Percentiles rank a stretch among this genome's conserved stretches.
phyloP scores from a whole-genome alignment of 1,140 invertebrate genomes.

The Vollenhovia emeryi region DNA sequence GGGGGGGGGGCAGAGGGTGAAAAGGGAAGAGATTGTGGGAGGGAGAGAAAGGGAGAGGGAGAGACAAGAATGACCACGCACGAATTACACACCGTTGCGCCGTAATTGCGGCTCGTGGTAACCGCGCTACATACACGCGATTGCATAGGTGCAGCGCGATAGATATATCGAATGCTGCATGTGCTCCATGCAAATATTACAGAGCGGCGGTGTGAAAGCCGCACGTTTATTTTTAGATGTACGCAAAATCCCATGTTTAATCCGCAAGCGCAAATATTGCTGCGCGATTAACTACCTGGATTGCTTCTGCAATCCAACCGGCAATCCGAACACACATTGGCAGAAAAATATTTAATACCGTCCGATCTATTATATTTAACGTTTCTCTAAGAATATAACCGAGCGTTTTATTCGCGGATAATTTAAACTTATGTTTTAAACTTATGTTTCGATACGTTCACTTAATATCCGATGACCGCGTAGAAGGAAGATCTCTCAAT shows the following conservation, averaged over 20 bases:
- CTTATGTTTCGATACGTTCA: background rate
- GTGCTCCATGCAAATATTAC: constrained; percentile 47
- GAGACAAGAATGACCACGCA: constrained; percentile 26
- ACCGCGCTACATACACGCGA: background rate
- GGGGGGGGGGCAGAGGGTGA: background rate
- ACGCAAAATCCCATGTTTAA: constrained; percentile 48
- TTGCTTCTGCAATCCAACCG: constrained; percentile 37
- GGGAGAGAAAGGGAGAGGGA: background rate
- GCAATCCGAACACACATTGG: constrained; percentile 18
- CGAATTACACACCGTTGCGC: constrained; percentile 58
- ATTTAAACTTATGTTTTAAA: background rate
- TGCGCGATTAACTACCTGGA: constrained; percentile 41
- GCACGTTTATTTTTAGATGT: constrained; percentile 50
- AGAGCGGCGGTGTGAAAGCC: constrained; percentile 29
- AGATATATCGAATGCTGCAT: constrained; percentile 35
- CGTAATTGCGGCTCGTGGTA: constrained; percentile 55
- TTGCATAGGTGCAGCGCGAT: background rate
- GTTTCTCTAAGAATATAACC: background rate
- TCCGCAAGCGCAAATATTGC: constrained; percentile 40
- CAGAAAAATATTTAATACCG: constrained; percentile 35
- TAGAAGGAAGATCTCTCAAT: background rate
- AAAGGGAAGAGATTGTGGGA: background rate
- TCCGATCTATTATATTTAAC: background rate
- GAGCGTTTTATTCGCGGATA: background rate
- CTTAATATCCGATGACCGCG: background rate